These are phyloP conservation scores for Stegostoma tigrinum DNA, from an alignment of 2,113 vertebrate genomes.

Conservation along the genomic window DNA sequence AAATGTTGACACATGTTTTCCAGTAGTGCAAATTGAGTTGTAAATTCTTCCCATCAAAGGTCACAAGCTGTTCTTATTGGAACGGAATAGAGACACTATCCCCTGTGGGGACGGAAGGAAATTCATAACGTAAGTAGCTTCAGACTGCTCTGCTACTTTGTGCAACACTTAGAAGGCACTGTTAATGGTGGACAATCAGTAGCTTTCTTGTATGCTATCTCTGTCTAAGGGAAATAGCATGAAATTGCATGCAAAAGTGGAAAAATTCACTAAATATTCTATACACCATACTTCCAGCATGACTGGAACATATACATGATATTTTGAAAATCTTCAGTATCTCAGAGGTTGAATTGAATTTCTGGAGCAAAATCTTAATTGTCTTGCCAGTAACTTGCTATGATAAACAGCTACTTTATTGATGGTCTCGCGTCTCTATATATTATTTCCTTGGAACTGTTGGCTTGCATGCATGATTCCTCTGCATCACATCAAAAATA, in stretches of 20 bases:
- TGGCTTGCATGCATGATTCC: not conserved
- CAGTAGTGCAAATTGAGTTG: conserved; percentile 31
- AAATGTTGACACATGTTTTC: conserved; percentile 27
- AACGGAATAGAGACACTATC: not conserved
- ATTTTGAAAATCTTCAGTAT: not conserved
- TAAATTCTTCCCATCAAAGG: conserved; percentile 31
- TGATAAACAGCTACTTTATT: conserved; percentile 53
- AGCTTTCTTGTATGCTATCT: not conserved
- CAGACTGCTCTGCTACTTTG: not conserved
- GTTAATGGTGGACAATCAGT: not conserved
- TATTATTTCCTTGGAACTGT: not conserved
- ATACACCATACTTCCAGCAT: not conserved
- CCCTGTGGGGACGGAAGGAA: conserved; percentile 18
- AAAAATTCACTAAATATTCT: not conserved
- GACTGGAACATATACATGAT: not conserved
- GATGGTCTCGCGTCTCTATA: conserved; percentile 57
- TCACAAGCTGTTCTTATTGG: conserved; percentile 36
- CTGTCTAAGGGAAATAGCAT: not conserved
- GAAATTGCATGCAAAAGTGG: not conserved
- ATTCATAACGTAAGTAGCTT: conserved; percentile 10
- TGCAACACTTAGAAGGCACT: not conserved
- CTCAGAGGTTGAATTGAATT: not conserved
- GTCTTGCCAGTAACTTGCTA: conserved; percentile 55
- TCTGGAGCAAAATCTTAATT: conserved; percentile 44
- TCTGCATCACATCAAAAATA: not conserved